Evolutionary conservation across 2,113 vertebrate genomes (phyloP), one percentile per base, ranked within the genome.

Genomic region (Corydoras sp.): DNA sequence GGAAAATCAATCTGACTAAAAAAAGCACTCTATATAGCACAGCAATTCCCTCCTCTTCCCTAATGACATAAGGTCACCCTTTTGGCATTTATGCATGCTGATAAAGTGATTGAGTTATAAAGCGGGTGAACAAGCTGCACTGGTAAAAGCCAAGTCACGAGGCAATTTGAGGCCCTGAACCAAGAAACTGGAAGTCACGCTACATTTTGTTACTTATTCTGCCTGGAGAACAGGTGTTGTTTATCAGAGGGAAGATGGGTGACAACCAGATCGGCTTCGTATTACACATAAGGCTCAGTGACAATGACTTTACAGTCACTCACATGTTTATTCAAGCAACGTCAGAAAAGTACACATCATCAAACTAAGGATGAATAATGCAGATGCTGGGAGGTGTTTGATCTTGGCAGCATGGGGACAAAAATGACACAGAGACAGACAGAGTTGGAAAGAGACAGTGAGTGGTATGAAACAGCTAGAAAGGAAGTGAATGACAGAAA

Each of bases 1-100:
- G 79, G 82, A 81, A 73, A 80, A 83, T 51, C 62, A 80, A 83
- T 80, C 77, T 72, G 63, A 24, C 54, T 66, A 72, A 75, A 79
- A 76, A 75, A n/a, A 51, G 15, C 50, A 71, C 18, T 61, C 5
- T 51, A 49, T 61, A 12, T 10, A 49, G 11, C 11, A 24, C 61
- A 55, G 62, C 65, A 58, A 43, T 66, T 70, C 68, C 31, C 10
- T 30, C 75, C 64, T 58, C 18, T 14, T 4, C 29, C 69, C 68
- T 69, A 56, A 55, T 65, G 61, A 69, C 65, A 49, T 29, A 10
- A 62, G 50, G 29, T 15, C 71, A 70, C 29, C n/a, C 58, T 55
- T 50, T 69, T 76, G 73, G 62, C 73, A 66, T 79, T 73, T 73
- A 13, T 43, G 13, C 48, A 15, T 53, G 69, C 29, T 70, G 49